Evolutionary conservation across 2,797 vertebrate species (phyloP), one percentile per base, ranked within the genome.

Genomic region (Esox lucius): DNA sequence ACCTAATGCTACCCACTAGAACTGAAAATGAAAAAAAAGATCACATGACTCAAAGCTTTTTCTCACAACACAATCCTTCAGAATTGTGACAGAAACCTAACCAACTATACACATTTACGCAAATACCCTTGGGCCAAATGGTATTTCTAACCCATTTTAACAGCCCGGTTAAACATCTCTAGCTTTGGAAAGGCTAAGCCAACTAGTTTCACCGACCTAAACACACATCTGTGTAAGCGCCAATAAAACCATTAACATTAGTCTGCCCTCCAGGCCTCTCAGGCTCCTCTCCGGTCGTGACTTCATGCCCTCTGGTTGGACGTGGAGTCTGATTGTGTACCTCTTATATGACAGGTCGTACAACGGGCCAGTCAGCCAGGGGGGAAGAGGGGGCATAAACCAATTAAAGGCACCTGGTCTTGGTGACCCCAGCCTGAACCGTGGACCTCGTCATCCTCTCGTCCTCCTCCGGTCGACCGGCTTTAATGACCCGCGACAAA

Each of bases 361-460:
- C 53, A 59, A 9, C 6, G 9, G n/a, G 7, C 53, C 53, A 59
- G 53, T 2, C 51, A 56, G 51, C 2, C 53, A 16, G 49, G 17
- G 49, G 16, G 49, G 5, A 11, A 51, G 49, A 9, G 19, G 19
- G 53, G 53, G n/a, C 19, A 59, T 59, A 59, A 59, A 59, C 53
- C 0, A 59, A 59, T 59, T 87, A 89, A 74, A 72, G 82, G 80
- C 77, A 90, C 69, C 71, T 86, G 73, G 74, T 83, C 80, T 26
- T 24, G 68, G 5, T 1, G 7, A 82, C 79, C 88, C 83, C 83
- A 59, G 81, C 67, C 64, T 86, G 82, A 92, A 59, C n/a, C 53
- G 49, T 51, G 4, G 49, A 9, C 53, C 17, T 19, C 4, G 3
- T 11, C 86, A 85, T 72, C 59, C 56, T 24, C 48, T 17, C 74